Base-by-base conservation (phyloP, 2,113 vertebrate species). In the Gadus chalcogrammus region DNA sequence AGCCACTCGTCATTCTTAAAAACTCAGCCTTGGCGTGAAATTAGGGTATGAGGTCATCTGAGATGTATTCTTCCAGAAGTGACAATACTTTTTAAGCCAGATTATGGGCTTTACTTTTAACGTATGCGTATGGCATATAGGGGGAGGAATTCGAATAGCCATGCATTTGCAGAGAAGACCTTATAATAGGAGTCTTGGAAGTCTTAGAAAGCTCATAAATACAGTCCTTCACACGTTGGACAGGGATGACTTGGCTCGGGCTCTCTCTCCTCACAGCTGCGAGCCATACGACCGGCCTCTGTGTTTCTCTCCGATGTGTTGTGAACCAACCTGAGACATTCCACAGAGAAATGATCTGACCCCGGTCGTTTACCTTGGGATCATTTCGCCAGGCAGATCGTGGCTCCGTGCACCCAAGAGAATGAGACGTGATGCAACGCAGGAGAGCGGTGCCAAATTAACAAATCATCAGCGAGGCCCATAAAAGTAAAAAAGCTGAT, bases 271-370 rank as follows among this genome's bases (percentile, higher is more conserved):
- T 73, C 82, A 84, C 85, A 89, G 87, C 86, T 88, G 83, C 79
- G 79, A 77, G 28, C 77, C 84, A 83, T 68, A 84, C 82, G 74
- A 67, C 24, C 69, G 5, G 76, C 80, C 79, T 48, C 42, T 48
- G 76, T 76, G 78, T 86, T 84, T 74, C 88, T 71, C 74, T 61
- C 75, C 53, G 31, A 79, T 84, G 72, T 78, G 83, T 84, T 69
- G 1, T 1, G 72, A 87, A 85, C 85, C 84, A 82, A 84, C 80
- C 86, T 84, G 83, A 88, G 80, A 88, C 79, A 85, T 71, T 0
- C 61, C 53, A 86, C 88, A 90, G 89, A 90, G 42, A 79, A 84
- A 81, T 81, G 58, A 89, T 88, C 85, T 88, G 89, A 89, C 87
- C 84, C 87, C 68, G 73, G 65, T 48, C 82, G 71, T 86, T 90